Evolutionary conservation across 2,797 vertebrate species (phyloP), one percentile per base, ranked within the genome.

Genomic region (Poeciliopsis infans): DNA sequence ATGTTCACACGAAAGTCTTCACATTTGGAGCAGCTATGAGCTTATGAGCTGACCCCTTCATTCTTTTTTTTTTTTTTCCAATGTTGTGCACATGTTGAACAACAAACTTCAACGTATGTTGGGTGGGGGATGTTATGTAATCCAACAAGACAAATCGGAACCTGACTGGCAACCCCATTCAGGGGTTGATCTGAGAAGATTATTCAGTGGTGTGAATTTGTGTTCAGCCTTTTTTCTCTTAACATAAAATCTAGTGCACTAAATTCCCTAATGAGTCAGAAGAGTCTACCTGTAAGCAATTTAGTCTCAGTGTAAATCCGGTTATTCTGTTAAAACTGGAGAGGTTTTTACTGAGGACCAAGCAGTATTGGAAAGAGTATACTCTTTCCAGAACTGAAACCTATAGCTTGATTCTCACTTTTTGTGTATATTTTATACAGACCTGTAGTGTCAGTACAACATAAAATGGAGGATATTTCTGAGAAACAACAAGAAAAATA

Each of bases 1-100:
- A 88, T 83, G 90, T 88, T 88, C 87, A 91, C 84, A 82, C 82
- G 71, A 83, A 76, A 57, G 76, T n/a, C 41, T 28, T 71, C 43
- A 8, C 68, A 31, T 28, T 28, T 46, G 25, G 43, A 70, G 68
- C 41, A 70, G 68, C n/a, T 7, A 68, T 71, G n/a, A 28, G 68
- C 2, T 45, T 7, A 68, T 71, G n/a, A 28, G 68, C 2, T 45
- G 25, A 71, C 11, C 41, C 39, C 25, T 45, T 45, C 41, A 45
- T 45, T 45, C 8, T 11, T 46, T 25, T 7, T 51, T 20, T 69
- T 20, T 49, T 49, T 49, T 43, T 12, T 3, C 28, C 66, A 41
- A n/a, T 25, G 12, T 43, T 43, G 59, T 31, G 4, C 13, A 11
- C 28, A 45, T n/a, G 12, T 13, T 45, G 43, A 45, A 70, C 31